phyloP scores from a whole-genome alignment of 2,797 vertebrate genomes.

The Amniataba percoides region DNA sequence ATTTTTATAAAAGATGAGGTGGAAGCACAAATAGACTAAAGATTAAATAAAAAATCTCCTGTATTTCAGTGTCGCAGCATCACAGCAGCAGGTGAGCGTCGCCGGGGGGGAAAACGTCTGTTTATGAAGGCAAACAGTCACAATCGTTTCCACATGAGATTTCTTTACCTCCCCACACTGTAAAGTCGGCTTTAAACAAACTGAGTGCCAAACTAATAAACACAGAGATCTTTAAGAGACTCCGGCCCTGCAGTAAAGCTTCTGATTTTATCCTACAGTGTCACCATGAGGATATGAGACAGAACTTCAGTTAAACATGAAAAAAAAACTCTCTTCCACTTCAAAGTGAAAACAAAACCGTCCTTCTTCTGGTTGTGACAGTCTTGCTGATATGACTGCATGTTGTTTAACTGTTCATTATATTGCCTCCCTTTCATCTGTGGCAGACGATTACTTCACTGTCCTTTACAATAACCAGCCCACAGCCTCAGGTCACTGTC shows the following conservation, averaged over 20 bases:
- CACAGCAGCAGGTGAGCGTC: not conserved
- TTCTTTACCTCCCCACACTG: not conserved
- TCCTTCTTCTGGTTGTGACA: not conserved
- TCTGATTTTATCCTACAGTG: slow-evolving; percentile 19
- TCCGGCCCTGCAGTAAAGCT: not conserved
- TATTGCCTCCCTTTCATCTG: not conserved
- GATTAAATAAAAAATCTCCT: not conserved
- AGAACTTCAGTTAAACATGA: slow-evolving; percentile 38
- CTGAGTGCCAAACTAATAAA: not conserved
- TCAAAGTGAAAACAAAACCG: not conserved
- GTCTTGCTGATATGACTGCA: not conserved
- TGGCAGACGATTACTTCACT: not conserved
- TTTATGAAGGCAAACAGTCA: not conserved
- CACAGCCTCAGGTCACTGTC: not conserved
- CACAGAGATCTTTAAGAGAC: not conserved
- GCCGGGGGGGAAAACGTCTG: not conserved
- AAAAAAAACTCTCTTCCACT: not conserved
- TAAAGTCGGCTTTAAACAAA: not conserved
- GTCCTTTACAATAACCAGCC: not conserved
- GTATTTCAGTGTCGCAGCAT: not conserved
- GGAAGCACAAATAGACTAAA: not conserved
- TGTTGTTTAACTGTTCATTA: not conserved
- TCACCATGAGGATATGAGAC: slow-evolving; percentile 43
- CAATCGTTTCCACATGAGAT: not conserved
- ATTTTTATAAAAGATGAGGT: not conserved